Evolutionary conservation across 2,797 vertebrate species (phyloP).

Genomic region (Protonibea diacanthus): DNA sequence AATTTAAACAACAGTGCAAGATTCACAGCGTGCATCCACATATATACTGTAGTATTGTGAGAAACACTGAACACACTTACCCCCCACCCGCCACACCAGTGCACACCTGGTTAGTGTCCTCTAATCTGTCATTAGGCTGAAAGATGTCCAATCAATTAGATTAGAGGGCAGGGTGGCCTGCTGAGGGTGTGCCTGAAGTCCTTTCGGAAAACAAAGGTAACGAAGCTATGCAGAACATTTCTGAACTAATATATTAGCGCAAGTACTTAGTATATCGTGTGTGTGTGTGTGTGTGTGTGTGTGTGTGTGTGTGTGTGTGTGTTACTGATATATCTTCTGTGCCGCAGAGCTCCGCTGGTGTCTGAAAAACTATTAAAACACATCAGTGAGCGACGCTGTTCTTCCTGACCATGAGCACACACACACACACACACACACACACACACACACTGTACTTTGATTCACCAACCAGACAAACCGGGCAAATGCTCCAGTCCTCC

Average conservation of each 20-base stretch:
- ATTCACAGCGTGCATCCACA: background rate
- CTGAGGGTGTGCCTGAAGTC: constrained; percentile 1
- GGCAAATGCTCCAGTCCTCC: background rate
- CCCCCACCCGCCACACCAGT: constrained; percentile 3
- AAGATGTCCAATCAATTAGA: constrained; percentile 39
- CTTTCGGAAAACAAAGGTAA: constrained; percentile 7
- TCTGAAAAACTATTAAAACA: background rate
- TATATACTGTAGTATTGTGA: background rate
- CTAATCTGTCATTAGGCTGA: constrained; percentile 65
- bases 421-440: too few species aligned
- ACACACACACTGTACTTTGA: background rate
- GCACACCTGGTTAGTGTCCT: constrained; percentile 58
- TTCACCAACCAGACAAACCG: background rate
- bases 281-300: background rate
- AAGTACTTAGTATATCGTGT: too few species aligned
- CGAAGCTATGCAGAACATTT: background rate
- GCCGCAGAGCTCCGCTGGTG: background rate
- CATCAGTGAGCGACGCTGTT: background rate
- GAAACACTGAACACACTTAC: background rate
- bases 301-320: background rate
- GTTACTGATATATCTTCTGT: background rate
- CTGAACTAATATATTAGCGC: background rate
- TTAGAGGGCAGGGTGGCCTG: constrained; percentile 45
- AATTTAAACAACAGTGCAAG: constrained; percentile 5
- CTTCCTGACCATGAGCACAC: background rate